Evolutionary conservation across 2,797 vertebrate species (phyloP).

Genomic region (Notamacropus eugenii): DNA sequence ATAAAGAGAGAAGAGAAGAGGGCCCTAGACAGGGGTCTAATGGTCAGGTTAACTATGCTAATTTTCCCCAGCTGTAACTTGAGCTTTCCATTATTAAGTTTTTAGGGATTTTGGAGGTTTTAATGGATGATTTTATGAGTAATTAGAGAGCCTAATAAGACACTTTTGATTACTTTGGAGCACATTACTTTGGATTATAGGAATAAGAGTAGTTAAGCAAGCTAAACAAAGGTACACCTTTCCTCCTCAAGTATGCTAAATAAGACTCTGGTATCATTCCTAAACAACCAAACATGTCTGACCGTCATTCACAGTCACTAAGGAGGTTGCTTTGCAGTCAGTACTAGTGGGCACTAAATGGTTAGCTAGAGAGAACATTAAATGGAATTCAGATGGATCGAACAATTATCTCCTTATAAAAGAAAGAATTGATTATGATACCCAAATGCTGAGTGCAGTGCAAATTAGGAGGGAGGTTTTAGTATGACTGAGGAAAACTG

Average conservation of each 20-base stretch:
- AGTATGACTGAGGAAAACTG: conserved; percentile 3
- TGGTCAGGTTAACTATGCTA: neutral
- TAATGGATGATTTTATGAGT: conserved; percentile 31
- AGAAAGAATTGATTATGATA: conserved; percentile 33
- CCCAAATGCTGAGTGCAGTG: neutral
- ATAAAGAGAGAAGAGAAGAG: neutral
- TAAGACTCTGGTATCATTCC: neutral
- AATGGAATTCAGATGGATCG: neutral
- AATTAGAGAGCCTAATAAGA: neutral
- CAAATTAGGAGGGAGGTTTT: conserved; percentile 35
- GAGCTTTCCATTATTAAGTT: conserved; percentile 9
- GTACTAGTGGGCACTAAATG: neutral
- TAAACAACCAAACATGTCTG: neutral
- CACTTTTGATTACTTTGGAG: conserved; percentile 3
- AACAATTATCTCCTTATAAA: conserved; percentile 26
- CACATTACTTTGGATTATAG: neutral
- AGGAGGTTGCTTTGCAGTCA: neutral
- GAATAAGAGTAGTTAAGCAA: conserved; percentile 33
- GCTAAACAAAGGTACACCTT: conserved; percentile 5
- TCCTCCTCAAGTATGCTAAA: conserved; percentile 9
- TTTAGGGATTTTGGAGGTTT: neutral
- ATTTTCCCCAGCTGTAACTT: conserved; percentile 19
- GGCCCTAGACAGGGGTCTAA: neutral
- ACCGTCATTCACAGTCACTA: conserved; percentile 4
- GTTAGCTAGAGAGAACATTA: neutral